Evolutionary conservation across 2,797 vertebrate genomes (phyloP).

Genomic region (Acanthis flammea): DNA sequence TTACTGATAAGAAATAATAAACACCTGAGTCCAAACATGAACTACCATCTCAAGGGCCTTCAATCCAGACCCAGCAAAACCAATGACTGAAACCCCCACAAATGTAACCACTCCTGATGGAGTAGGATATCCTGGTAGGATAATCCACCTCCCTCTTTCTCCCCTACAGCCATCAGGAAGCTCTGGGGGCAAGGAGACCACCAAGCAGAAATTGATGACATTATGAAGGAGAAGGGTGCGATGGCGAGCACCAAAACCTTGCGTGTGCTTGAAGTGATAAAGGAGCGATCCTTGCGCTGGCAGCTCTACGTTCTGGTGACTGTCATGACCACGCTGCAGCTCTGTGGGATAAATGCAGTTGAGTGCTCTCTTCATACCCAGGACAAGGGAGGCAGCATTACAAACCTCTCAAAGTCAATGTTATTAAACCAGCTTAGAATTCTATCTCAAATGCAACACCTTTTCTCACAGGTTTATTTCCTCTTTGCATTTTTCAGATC

Average conservation of each 20-base stretch:
- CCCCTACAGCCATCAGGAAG: slow-evolving; percentile 78
- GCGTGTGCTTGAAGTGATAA: slow-evolving; percentile 81
- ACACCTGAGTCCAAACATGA: too few relatives aligned
- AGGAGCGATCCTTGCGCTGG: slow-evolving; percentile 81
- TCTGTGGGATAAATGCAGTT: slow-evolving; percentile 91
- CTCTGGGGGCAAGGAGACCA: slow-evolving; percentile 83
- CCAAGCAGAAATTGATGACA: slow-evolving; percentile 84
- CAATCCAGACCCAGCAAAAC: too few relatives aligned
- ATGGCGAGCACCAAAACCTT: slow-evolving; percentile 70
- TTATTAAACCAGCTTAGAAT: neutral
- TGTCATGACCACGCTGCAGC: slow-evolving; percentile 89
- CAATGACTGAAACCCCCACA: too few relatives aligned
- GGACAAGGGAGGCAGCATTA: neutral
- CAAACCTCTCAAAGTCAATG: neutral
- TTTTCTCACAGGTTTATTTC: neutral
- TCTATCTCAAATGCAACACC: neutral
- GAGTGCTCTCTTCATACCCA: slow-evolving; percentile 17
- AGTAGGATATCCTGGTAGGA: neutral
- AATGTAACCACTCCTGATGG: neutral
- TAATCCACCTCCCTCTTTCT: neutral
- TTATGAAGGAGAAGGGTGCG: slow-evolving; percentile 83
- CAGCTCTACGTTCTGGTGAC: slow-evolving; percentile 83
- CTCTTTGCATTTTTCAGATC: slow-evolving; percentile 76
- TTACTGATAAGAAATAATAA: too few relatives aligned
- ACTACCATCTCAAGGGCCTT: too few relatives aligned